Percentiles rank a stretch among this genome's conserved stretches.
Evolutionary conservation across 2,888 invertebrate genomes (phyloP).

Genomic region (Germaria angustata): DNA sequence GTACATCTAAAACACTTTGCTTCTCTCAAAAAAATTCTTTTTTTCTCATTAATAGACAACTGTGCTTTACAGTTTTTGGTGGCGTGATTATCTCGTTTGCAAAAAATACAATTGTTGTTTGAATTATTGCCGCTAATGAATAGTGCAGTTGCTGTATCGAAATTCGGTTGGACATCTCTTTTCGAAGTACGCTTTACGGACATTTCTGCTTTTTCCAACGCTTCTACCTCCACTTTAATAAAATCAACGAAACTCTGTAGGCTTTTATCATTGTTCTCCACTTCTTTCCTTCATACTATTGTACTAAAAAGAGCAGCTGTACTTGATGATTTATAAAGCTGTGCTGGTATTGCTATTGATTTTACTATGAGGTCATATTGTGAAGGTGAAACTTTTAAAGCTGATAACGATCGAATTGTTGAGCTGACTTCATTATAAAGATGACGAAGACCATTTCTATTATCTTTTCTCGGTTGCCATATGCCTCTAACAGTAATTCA

Average conservation of each 20-base stretch:
- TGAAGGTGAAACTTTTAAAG: conserved; percentile 36
- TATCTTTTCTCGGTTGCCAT: conserved; percentile 55
- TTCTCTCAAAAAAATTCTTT: conserved; percentile 32
- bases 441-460: conserved; percentile 29
- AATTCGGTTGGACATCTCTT: not conserved
- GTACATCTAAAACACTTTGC: conserved; percentile 56
- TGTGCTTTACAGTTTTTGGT: conserved; percentile 49
- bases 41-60: conserved; percentile 22
- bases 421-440: conserved; percentile 55
- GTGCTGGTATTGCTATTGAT: conserved; percentile 47
- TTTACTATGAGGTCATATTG: conserved; percentile 60
- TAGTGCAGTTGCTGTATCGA: not conserved
- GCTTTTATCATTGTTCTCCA: not conserved
- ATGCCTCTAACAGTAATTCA: conserved; percentile 47
- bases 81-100: conserved; percentile 49
- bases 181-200: not conserved
- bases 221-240: not conserved
- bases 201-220: not conserved
- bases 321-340: conserved; percentile 33
- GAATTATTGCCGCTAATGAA: not conserved
- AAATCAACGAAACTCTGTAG: conserved; percentile 11
- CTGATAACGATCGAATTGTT: conserved; percentile 52
- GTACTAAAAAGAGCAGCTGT: conserved; percentile 28
- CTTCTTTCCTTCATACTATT: conserved; percentile 14
- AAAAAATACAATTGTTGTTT: conserved; percentile 38